These are phyloP conservation scores for Thyatira batis DNA, from an alignment of 2,888 invertebrate species.

Conservation along the genomic window DNA sequence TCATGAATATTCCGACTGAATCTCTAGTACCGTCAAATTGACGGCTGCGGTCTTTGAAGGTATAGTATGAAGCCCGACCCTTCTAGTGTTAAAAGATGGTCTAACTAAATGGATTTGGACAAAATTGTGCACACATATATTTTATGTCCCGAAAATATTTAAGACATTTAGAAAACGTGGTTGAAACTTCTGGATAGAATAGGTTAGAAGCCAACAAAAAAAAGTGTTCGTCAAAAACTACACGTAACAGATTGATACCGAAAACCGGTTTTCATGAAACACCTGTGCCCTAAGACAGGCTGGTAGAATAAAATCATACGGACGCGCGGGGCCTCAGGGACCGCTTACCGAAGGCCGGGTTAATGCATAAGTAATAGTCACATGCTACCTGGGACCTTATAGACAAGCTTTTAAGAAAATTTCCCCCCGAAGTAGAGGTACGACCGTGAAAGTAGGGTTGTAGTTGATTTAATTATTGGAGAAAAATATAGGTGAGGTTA, in stretches of 20 bases:
- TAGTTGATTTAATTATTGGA: not conserved
- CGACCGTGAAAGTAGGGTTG: not conserved
- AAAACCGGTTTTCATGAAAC: conserved; percentile 41
- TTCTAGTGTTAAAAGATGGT: too few species aligned
- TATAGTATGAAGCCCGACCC: too few species aligned
- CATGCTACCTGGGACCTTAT: conserved; percentile 55
- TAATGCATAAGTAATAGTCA: conserved; percentile 85
- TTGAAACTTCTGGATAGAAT: too few species aligned
- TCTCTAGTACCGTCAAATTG: too few species aligned
- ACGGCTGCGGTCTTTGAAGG: too few species aligned
- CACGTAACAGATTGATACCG: conserved; percentile 51
- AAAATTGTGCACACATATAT: too few species aligned
- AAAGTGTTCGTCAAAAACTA: conserved; percentile 19
- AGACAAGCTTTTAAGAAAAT: conserved; percentile 65
- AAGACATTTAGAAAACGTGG: too few species aligned
- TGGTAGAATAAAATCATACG: conserved; percentile 64
- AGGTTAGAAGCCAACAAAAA: too few species aligned
- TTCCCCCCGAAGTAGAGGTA: conserved; percentile 33
- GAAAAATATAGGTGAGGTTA: not conserved
- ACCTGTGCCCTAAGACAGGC: conserved; percentile 37
- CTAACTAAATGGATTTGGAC: too few species aligned
- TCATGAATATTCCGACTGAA: too few species aligned
- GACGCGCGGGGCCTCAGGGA: conserved; percentile 64
- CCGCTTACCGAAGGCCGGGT: conserved; percentile 77
- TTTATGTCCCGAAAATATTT: too few species aligned